These are phyloP conservation scores for Poeciliopsis retropinna DNA, from an alignment of 2,113 vertebrate species.

Conservation along the genomic window DNA sequence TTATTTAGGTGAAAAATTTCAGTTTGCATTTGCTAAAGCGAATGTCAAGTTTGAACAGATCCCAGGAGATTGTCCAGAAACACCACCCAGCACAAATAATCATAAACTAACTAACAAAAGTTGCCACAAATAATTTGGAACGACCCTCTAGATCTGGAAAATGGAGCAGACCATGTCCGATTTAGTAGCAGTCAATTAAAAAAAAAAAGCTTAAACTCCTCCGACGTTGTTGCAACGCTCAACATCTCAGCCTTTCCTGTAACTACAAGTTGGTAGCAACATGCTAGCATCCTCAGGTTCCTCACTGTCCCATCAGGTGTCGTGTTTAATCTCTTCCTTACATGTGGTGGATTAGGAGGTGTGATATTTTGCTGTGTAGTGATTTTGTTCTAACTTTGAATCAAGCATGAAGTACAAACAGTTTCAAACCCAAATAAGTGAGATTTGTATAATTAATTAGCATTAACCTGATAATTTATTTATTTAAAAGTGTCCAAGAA, in stretches of 20 bases:
- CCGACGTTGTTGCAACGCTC: conserved; percentile 15
- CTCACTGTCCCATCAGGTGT: conserved; percentile 50
- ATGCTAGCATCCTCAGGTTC: conserved; percentile 71
- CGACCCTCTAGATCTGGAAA: conserved; percentile 35
- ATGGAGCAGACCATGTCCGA: conserved; percentile 37
- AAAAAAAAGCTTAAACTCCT: conserved; percentile 29
- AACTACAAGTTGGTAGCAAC: conserved; percentile 16
- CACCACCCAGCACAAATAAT: too few relatives aligned
- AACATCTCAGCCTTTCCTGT: conserved; percentile 52
- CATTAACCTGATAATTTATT: conserved; percentile 33
- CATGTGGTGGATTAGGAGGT: conserved; percentile 35
- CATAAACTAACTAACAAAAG: too few relatives aligned
- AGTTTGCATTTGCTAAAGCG: too few relatives aligned
- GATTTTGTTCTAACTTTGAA: conserved; percentile 43
- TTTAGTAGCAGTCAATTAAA: conserved; percentile 11
- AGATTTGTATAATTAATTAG: conserved; percentile 25
- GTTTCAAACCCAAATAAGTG: conserved; percentile 13
- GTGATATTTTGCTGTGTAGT: conserved; percentile 60
- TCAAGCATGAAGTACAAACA: conserved; percentile 36
- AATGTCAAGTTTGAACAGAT: too few relatives aligned
- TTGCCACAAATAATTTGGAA: too few relatives aligned
- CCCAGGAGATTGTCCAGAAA: too few relatives aligned
- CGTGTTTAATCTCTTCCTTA: conserved; percentile 27
- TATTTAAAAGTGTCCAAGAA: conserved; percentile 29
- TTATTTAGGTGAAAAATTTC: too few relatives aligned